Base-by-base conservation (phyloP, 2,113 vertebrate species). In the Tiliqua scincoides region DNA sequence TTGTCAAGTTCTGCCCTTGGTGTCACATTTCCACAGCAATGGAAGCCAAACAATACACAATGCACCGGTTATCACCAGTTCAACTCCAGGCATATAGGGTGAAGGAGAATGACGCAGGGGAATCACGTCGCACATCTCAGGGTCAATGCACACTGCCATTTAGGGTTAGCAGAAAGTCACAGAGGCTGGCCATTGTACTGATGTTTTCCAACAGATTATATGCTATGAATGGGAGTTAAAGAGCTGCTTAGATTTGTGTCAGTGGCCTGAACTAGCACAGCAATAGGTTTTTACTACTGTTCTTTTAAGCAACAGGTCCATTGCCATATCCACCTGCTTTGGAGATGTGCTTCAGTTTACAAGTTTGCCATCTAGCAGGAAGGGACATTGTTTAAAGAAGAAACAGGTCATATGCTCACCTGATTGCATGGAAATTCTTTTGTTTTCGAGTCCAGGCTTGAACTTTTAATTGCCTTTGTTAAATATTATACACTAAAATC, bases 401-500 rank as follows among this genome's bases (percentile, higher is more conserved):
- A 68, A n/a, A 68, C 67, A 68, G 17, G 30, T 68, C 30, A n/a
- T n/a, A n/a, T n/a, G n/a, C n/a, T n/a, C n/a, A n/a, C n/a, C n/a
- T n/a, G n/a, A n/a, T n/a, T n/a, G 30, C 67, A 68, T 30, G 67
- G 67, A 68, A 68, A n/a, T n/a, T n/a, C n/a, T n/a, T n/a, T n/a
- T n/a, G n/a, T 68, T n/a, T n/a, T 68, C 32, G 67, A 79, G 86
- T 59, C 5, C 71, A 0, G 68, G 82, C 63, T 11, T n/a, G 0
- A 0, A 59, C 88, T 85, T 0, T n/a, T 0, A 35, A 52, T 59
- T 84, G 7, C 35, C 73, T 67, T 1, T 1, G 27, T 57, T 14
- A 77, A 82, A 14, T 87, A 85, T 85, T 68, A 0, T 82, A 27
- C 1, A 52, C 4, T 32, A 14, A 27, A 0, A 1, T 15, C 30